Percentiles rank a stretch among this genome's conserved stretches.
These are phyloP conservation scores for Chloroclystis v-ata DNA, from an alignment of 2,888 invertebrate species.

Conservation along the genomic window DNA sequence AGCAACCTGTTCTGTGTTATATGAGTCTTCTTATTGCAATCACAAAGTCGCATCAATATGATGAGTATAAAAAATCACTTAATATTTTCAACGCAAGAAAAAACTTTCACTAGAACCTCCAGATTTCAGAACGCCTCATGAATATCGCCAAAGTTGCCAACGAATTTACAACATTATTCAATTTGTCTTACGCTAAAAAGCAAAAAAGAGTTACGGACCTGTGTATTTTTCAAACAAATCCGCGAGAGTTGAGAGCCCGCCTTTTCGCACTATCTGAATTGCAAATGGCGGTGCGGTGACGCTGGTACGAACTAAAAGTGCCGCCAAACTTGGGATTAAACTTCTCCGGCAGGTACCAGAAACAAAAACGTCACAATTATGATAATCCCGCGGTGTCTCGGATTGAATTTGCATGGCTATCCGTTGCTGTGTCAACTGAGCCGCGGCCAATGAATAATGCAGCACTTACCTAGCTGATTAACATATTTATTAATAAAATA, in stretches of 20 bases:
- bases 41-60: too few species aligned
- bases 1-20: too few species aligned
- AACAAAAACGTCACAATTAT: constrained; percentile 78
- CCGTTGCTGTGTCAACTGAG: constrained; percentile 75
- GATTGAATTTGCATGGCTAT: constrained; percentile 78
- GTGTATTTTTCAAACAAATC: constrained; percentile 72
- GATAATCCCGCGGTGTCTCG: constrained; percentile 75
- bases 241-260: constrained; percentile 64
- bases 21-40: too few species aligned
- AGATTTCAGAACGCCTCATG: constrained; percentile 11
- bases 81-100: too few species aligned
- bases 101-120: too few species aligned
- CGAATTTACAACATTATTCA: constrained; percentile 57
- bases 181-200: constrained; percentile 62
- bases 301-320: constrained; percentile 76
- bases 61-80: too few species aligned
- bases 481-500: constrained; percentile 79
- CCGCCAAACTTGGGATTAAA: constrained; percentile 75
- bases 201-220: constrained; percentile 52
- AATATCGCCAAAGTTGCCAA: constrained; percentile 30
- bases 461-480: constrained; percentile 73
- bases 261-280: constrained; percentile 75
- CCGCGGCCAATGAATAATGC: constrained; percentile 75
- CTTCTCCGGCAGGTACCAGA: constrained; percentile 70
- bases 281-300: constrained; percentile 73